These are phyloP conservation scores for Platichthys flesus DNA, from an alignment of 2,113 vertebrate genomes.

Conservation along the genomic window DNA sequence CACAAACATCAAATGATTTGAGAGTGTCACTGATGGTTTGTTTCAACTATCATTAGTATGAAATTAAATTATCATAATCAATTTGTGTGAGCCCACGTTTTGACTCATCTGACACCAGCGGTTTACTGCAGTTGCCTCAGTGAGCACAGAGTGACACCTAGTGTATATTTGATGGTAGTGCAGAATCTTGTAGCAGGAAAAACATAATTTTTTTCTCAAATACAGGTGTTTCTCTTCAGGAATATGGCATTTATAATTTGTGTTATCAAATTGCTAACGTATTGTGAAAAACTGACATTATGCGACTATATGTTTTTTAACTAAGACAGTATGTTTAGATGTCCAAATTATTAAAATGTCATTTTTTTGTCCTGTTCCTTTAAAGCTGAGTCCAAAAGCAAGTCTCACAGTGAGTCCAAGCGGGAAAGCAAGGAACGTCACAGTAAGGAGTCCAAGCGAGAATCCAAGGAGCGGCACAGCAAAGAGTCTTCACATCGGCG, in stretches of 20 bases:
- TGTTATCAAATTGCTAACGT: no score
- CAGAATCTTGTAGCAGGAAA: conserved; percentile 12
- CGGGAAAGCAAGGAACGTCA: conserved; percentile 81
- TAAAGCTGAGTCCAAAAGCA: conserved; percentile 91
- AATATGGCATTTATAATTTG: no score
- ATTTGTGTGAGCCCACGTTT: not conserved
- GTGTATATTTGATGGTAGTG: conserved; percentile 49
- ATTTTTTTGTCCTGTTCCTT: conserved; percentile 7
- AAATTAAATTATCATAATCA: not conserved
- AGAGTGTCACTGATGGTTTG: not conserved
- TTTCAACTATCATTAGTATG: not conserved
- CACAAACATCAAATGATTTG: not conserved
- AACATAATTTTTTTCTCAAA: not conserved
- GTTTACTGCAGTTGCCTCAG: not conserved
- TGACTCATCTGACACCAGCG: not conserved
- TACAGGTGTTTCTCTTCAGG: no score
- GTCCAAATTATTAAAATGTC: not conserved
- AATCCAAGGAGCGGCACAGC: conserved; percentile 79
- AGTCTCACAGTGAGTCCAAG: conserved; percentile 82
- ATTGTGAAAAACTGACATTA: not conserved
- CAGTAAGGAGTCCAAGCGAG: conserved; percentile 81
- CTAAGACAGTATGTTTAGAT: not conserved
- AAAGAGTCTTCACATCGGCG: conserved; percentile 79
- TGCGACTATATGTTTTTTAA: not conserved
- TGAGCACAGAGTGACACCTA: conserved; percentile 62